Evolutionary conservation across 2,888 invertebrate genomes (phyloP), one percentile per base, ranked within the genome.

Genomic region (Synanthedon myopaeformis): DNA sequence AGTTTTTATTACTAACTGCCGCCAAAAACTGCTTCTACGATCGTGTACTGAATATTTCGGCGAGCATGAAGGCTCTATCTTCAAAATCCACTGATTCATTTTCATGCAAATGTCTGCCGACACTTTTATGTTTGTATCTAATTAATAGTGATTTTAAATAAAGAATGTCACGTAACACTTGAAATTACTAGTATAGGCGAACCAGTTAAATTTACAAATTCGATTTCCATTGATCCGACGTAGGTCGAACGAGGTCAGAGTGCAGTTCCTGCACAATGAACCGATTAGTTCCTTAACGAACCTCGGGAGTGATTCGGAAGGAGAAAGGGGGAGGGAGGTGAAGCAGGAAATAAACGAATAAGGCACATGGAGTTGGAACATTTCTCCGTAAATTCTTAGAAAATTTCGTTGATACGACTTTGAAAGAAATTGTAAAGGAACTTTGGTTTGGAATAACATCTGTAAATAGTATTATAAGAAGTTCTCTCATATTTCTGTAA

Each of bases 1-100:
- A 87, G 85, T 86, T 86, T 86, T 86, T 84, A 87, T 84, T 80
- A 76, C 82, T 72, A 75, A 79, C 69, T 76, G 75, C 76, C 73
- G 84, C 84, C 85, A 84, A 82, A 82, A 79, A 71, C 74, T 76
- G 69, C 70, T 74, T 77, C 69, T 67, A 70, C 71, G 66, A 72
- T 71, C 71, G 70, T 67, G 68, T 67, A 66, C 65, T 60, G 63
- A 60, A 67, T 58, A 54, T 56, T 56, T 55, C 55, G 53, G 54
- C 49, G 51, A 17, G 19, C 23, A 17, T 17, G 49, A 49, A 49
- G 23, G 49, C 11, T 19, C 23, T 45, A 45, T 13, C 14, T 13
- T 14, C 13, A 45, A 14, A 13, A 4, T 14, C 45, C 14, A 45
- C 14, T 45, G 14, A 45, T 13, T n/a, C 13, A 45, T 45, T 45